A percentile compares a stretch with the other conserved stretches of the same genome.
These are phyloP conservation scores for Whitmania pigra DNA, from an alignment of 1,140 invertebrate species.

Conservation along the genomic window DNA sequence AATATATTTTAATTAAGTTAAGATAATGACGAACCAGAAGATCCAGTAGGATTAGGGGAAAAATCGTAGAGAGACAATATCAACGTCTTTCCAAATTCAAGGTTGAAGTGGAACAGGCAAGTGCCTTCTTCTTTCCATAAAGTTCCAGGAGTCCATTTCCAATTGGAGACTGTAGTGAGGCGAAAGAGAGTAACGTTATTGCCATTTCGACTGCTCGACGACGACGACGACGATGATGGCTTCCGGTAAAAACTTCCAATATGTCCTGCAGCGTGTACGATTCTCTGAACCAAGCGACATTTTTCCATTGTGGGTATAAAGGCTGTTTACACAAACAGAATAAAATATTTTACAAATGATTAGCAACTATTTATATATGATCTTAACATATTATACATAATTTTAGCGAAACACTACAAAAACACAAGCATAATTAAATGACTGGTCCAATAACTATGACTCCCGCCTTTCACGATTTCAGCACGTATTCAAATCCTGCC, in stretches of 20 bases:
- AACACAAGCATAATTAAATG: no score
- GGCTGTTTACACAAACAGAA: not conserved
- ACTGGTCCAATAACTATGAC: no score
- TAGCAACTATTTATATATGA: no score
- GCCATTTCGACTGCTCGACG: not conserved
- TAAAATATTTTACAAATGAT: no score
- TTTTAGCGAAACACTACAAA: no score
- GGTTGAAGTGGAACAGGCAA: not conserved
- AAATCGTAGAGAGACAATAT: constrained; percentile 11
- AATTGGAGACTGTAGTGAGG: not conserved
- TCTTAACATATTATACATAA: no score
- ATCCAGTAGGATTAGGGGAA: not conserved
- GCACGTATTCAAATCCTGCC: no score
- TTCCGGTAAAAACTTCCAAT: constrained; percentile 7
- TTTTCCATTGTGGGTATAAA: constrained; percentile 9
- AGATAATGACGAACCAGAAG: not conserved
- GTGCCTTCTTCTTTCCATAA: no score
- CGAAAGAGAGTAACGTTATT: not conserved
- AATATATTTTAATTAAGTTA: no score
- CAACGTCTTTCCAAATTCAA: not conserved
- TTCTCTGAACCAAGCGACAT: not conserved
- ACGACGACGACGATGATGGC: not conserved
- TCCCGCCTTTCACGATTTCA: no score
- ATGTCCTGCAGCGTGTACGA: not conserved
- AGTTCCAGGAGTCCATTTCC: not conserved